Evolutionary conservation across 2,113 vertebrate genomes (phyloP).

Genomic region (Halichoerus grypus): DNA sequence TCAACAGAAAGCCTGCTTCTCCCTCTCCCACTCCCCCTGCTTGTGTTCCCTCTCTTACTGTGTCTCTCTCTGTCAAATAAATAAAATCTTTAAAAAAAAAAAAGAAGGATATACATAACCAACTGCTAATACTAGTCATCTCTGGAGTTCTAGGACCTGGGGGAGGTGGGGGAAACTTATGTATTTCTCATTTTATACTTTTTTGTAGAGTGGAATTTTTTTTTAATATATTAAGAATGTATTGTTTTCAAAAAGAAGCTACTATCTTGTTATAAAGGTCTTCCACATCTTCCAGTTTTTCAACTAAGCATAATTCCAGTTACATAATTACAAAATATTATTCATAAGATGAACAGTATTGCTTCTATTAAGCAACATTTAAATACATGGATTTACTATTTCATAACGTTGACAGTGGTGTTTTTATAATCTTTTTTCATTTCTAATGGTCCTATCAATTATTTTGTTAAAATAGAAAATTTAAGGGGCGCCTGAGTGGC

Average conservation of each 20-base stretch:
- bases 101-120: not conserved
- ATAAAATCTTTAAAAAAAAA: no score
- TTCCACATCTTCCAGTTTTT: slow-evolving; percentile 11
- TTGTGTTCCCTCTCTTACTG: no score
- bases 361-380: not conserved
- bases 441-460: not conserved
- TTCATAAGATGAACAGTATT: slow-evolving; percentile 2
- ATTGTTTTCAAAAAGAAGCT: slow-evolving; percentile 8
- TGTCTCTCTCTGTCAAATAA: no score
- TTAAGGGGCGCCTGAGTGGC: not conserved
- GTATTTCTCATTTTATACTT: not conserved
- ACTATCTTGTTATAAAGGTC: not conserved
- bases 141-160: not conserved
- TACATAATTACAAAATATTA: not conserved
- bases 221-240: not conserved
- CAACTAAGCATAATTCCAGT: not conserved
- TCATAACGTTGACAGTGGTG: not conserved
- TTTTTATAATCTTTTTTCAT: slow-evolving; percentile 20
- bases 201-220: not conserved
- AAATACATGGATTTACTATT: not conserved
- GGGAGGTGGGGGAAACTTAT: not conserved
- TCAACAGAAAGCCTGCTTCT: no score
- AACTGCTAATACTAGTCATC: not conserved
- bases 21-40: no score
- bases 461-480: slow-evolving; percentile 38